A percentile compares a stretch with the other conserved stretches of the same genome.
phyloP scores from a whole-genome alignment of 2,888 invertebrate genomes.

The Apoda limacodes region DNA sequence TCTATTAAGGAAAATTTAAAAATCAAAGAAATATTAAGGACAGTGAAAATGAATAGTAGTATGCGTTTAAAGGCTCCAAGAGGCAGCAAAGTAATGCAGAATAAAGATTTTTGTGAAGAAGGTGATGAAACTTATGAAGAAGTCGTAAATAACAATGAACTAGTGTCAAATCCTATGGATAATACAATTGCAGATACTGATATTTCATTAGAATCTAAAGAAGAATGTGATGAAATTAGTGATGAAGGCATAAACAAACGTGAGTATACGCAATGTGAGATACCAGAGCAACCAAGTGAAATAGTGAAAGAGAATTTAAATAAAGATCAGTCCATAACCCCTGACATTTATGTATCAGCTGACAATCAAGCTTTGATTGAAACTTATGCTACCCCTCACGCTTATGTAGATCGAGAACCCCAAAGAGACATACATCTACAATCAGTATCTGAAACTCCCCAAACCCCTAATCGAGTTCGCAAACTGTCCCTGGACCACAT shows the following conservation, averaged over 20 bases:
- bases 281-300: slow-evolving; percentile 14
- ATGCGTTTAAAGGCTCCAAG: slow-evolving; percentile 49
- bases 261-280: slow-evolving; percentile 11
- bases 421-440: not conserved
- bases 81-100: slow-evolving; percentile 49
- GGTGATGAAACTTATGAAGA: slow-evolving; percentile 33
- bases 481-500: slow-evolving; percentile 55
- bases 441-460: not conserved
- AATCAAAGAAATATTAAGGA: slow-evolving; percentile 53
- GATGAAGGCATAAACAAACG: slow-evolving; percentile 28
- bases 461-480: slow-evolving; percentile 27
- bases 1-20: slow-evolving; percentile 51
- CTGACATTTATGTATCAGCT: too few relatives aligned
- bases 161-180: too few relatives aligned
- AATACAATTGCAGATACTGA: too few relatives aligned
- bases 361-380: too few relatives aligned
- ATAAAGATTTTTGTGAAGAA: slow-evolving; percentile 43
- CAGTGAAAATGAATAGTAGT: slow-evolving; percentile 57
- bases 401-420: not conserved
- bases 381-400: too few relatives aligned
- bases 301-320: slow-evolving; percentile 12
- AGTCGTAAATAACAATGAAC: not conserved
- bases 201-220: slow-evolving; percentile 23
- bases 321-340: slow-evolving; percentile 1
- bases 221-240: slow-evolving; percentile 38